phyloP scores from a whole-genome alignment of 2,797 vertebrate genomes.

The Pipistrellus nathusii region DNA sequence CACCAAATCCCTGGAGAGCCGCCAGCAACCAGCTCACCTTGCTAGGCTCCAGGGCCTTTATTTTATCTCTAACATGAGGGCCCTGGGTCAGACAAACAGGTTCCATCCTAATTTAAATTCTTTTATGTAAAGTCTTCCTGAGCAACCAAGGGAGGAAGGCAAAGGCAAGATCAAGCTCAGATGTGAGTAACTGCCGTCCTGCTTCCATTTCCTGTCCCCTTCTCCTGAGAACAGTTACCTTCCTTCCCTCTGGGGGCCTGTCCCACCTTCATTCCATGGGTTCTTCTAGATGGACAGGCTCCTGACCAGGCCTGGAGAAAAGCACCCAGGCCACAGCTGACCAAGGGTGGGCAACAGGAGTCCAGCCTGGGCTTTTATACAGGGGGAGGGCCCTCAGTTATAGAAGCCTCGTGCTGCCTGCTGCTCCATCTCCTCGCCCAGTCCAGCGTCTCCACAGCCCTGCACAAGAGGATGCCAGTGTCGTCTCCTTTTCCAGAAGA shows the following conservation, averaged over 20 bases:
- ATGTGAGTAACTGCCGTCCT: background rate
- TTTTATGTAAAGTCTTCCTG: background rate
- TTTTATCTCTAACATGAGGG: background rate
- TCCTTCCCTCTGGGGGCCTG: background rate
- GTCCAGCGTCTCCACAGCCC: background rate
- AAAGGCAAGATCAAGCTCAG: background rate
- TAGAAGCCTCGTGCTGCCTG: background rate
- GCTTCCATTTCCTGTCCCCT: background rate
- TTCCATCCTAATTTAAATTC: conserved; percentile 30
- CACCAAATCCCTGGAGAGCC: background rate
- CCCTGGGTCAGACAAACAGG: background rate
- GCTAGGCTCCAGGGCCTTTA: background rate
- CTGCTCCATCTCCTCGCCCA: background rate
- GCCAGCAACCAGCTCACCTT: background rate
- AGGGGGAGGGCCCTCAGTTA: background rate
- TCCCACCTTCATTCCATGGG: background rate
- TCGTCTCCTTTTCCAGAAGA: background rate
- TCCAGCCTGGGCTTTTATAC: background rate
- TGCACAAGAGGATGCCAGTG: background rate
- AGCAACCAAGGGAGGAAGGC: background rate
- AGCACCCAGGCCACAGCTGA: background rate
- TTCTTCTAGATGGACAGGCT: background rate
- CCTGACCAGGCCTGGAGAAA: background rate
- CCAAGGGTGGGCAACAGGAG: background rate
- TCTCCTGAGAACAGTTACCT: background rate